These are phyloP conservation scores for Belonocnema kinseyi DNA, from an alignment of 1,140 invertebrate genomes.

Conservation along the genomic window DNA sequence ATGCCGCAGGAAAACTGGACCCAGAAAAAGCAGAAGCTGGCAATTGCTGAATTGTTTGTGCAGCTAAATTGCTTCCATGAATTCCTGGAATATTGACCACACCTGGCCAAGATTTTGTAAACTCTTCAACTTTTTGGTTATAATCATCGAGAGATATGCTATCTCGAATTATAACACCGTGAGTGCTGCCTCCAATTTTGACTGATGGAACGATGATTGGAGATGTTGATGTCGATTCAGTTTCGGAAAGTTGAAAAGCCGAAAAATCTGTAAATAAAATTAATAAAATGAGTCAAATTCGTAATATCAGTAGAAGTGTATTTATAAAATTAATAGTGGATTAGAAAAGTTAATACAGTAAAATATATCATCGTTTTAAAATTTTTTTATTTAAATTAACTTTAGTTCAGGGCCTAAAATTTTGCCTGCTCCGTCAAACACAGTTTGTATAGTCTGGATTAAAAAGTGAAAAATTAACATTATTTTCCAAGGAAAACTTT, in stretches of 20 bases:
- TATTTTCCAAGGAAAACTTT: no score
- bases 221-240: conserved; percentile 11
- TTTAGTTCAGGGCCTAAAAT: no score
- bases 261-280: conserved; percentile 24
- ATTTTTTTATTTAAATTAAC: no score
- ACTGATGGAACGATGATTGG: conserved; percentile 23
- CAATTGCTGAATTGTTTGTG: conserved; percentile 7
- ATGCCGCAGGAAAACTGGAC: conserved; percentile 12
- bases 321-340: no score
- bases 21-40: not conserved
- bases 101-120: conserved; percentile 65
- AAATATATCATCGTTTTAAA: no score
- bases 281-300: no score
- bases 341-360: no score
- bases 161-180: conserved; percentile 61
- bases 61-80: conserved; percentile 14
- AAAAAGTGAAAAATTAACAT: no score
- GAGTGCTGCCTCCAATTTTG: conserved; percentile 41
- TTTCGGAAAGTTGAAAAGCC: conserved; percentile 32
- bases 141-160: conserved; percentile 63
- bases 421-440: no score
- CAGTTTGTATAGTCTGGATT: no score
- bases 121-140: conserved; percentile 61
- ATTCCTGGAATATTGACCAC: conserved; percentile 38
- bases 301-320: no score